phyloP scores from a whole-genome alignment of 2,113 vertebrate species.

The Seriola quinqueradiata region DNA sequence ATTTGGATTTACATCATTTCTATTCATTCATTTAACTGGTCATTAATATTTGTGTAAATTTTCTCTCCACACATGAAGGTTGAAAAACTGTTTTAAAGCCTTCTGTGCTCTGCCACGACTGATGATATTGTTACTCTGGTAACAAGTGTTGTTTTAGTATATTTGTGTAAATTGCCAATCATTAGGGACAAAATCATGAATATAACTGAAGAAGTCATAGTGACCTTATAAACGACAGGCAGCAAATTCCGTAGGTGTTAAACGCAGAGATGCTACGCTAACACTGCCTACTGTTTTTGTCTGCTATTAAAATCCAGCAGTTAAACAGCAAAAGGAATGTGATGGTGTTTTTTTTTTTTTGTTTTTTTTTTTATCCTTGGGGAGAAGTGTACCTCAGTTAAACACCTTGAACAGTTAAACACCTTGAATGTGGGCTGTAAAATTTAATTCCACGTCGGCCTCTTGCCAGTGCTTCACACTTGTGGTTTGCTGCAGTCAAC shows the following conservation, averaged over 20 bases:
- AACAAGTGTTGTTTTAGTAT: neutral
- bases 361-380: constrained; percentile 12
- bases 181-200: neutral
- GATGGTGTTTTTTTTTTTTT: neutral
- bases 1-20: too few species aligned
- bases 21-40: too few species aligned
- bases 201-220: neutral
- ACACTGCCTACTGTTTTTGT: constrained; percentile 7
- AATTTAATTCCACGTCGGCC: constrained; percentile 57
- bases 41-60: too few species aligned
- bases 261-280: neutral
- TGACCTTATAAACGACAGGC: neutral
- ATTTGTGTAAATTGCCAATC: neutral
- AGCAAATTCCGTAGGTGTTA: constrained; percentile 12
- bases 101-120: neutral
- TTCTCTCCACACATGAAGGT: too few species aligned
- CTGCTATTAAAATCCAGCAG: constrained; percentile 36
- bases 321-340: constrained; percentile 36
- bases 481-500: constrained; percentile 35
- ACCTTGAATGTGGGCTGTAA: constrained; percentile 67
- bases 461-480: constrained; percentile 53
- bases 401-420: constrained; percentile 74
- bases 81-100: too few species aligned
- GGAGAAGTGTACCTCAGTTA: constrained; percentile 59
- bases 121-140: neutral